phyloP scores from a whole-genome alignment of 2,888 invertebrate genomes.

The Oscheius sp. region DNA sequence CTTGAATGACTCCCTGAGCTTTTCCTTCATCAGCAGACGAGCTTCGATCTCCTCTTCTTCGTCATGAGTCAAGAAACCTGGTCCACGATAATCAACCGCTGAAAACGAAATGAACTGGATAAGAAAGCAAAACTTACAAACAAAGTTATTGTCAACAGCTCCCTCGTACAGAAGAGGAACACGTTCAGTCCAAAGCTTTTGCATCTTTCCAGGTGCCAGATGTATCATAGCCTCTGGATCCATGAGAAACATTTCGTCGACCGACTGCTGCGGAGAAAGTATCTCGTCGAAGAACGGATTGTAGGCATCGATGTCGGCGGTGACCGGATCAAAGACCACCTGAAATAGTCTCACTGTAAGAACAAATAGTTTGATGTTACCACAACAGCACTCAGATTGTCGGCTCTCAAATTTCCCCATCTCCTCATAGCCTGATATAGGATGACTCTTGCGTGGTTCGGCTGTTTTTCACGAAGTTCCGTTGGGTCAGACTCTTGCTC shows the following conservation, averaged over 20 bases:
- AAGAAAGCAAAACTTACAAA: constrained; percentile 7
- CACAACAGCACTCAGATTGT: constrained; percentile 93
- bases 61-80: constrained; percentile 59
- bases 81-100: constrained; percentile 50
- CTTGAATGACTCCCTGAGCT: constrained; percentile 9
- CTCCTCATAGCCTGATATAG: constrained; percentile 85
- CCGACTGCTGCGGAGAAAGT: constrained; percentile 13
- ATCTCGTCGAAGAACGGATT: constrained; percentile 26
- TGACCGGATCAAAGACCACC: constrained; percentile 31
- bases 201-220: constrained; percentile 12
- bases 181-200: constrained; percentile 41
- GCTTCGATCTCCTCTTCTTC: constrained; percentile 48
- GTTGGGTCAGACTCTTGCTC: constrained; percentile 4
- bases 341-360: neutral
- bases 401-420: constrained; percentile 91
- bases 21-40: constrained; percentile 18
- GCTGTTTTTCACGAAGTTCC: constrained; percentile 35
- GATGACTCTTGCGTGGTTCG: constrained; percentile 89
- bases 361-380: constrained; percentile 76
- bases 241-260: constrained; percentile 36
- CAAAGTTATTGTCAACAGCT: constrained; percentile 49
- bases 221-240: constrained; percentile 37
- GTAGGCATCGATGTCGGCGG: constrained; percentile 19
- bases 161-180: constrained; percentile 52
- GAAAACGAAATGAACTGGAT: constrained; percentile 9